Evolutionary conservation across 2,113 vertebrate species (phyloP), one percentile per base, ranked within the genome.

Genomic region (Mormoops blainvillei): DNA sequence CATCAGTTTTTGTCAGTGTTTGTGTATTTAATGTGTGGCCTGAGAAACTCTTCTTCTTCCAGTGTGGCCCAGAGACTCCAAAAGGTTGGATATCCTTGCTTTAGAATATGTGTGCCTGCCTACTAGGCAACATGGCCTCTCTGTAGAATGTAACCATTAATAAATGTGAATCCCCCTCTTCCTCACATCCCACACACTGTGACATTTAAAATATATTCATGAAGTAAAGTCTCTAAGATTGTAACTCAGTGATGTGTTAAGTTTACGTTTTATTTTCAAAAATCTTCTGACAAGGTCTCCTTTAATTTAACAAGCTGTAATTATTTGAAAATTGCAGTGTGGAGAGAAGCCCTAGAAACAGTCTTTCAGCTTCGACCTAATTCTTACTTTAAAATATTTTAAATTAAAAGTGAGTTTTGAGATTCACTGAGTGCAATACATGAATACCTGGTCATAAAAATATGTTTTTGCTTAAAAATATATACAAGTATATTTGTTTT

Each of bases 201-300:
- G 41, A 73, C 58, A 52, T 58, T 90, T n/a, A 81, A 96, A 71
- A 50, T 86, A 48, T 31, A n/a, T 89, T 93, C 71, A 80, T 77
- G 78, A 89, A 95, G 82, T 36, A 86, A 71, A 52, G 36, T 61
- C 61, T 83, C 31, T 31, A 68, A 63, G 81, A 88, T 76, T 73
- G 56, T 77, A 78, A 77, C 33, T 91, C 73, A 63, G 5, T 74
- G 77, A 93, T 84, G 71, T 91, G 71, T 93, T 33, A 77, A 38
- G 36, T 68, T 77, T 45, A 67, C 45, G 4, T 65, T 82, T 93
- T 96, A 83, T 95, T 89, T 94, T 87, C 54, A 74, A 94, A 93
- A 92, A 20, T 7, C 52, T 89, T 61, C 48, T 73, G 56, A 18
- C 26, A 91, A 95, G 68, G 68, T 65, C 28, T 38, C 48, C 36